Evolutionary conservation across 2,113 vertebrate genomes (phyloP), one percentile per base, ranked within the genome.

Genomic region (Sapayoa aenigma): DNA sequence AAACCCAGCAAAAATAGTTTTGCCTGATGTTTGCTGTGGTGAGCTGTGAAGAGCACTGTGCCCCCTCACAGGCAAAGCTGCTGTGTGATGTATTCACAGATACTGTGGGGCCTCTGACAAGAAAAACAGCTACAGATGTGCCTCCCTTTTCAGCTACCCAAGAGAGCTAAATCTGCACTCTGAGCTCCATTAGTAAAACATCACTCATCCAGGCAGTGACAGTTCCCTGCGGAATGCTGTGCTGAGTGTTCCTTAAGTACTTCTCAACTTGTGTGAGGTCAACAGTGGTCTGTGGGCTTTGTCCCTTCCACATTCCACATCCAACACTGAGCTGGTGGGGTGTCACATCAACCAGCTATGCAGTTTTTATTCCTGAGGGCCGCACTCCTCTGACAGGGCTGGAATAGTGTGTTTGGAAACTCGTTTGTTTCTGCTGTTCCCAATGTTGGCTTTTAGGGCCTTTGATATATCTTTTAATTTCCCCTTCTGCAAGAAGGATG

Each of bases 401-500:
- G 73, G 50, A 89, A 76, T 69, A 44, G 63, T 35, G 73, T 76
- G 37, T 28, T 67, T 65, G 58, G 67, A 85, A 92, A 75, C 59
- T 52, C 1, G 1, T 84, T 90, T 88, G 35, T 77, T 89, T 68
- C 62, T 95, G 58, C 59, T 22, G 10, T 80, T 76, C 21, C 65
- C 27, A 21, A 42, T 7, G 37, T 4, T 85, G 62, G 21, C 25
- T 75, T 88, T 77, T 74, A 86, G 65, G 63, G 37, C 83, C 46
- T 86, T 89, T 85, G 74, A 78, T 85, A 21, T 52, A 91, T 82
- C 39, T 53, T 81, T 92, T 95, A 20, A 92, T 89, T 90, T 87
- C 62, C 44, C 33, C 28, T 72, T 65, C 77, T 68, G 22, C 30
- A 60, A 68, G 49, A 92, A 52, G 41, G 63, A 87, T 50, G 68